Conservation (phyloP, 2,113 vertebrate genomes). For the Varanus salvator region DNA sequence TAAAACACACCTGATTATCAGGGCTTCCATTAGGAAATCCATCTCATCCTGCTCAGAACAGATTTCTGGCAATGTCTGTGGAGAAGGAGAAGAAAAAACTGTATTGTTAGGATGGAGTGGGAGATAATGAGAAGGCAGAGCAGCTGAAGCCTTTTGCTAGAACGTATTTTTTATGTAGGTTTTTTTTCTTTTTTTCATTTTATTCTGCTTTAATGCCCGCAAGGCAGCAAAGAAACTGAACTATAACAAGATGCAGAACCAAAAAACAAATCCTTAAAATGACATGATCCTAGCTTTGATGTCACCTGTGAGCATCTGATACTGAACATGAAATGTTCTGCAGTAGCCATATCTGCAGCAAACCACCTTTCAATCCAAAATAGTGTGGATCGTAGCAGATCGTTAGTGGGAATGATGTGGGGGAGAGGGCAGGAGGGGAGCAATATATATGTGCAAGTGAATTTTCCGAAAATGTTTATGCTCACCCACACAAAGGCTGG, state of each 20-base stretch:
- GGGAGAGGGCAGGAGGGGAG: not conserved
- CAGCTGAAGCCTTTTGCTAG: not conserved
- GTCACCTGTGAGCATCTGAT: not conserved
- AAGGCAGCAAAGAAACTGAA: not conserved
- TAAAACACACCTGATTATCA: constrained; percentile 88
- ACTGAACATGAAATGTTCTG: not conserved
- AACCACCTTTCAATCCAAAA: not conserved
- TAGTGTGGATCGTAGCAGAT: not conserved
- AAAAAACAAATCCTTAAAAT: constrained; percentile 13
- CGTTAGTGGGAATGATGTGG: not conserved
- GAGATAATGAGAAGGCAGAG: not conserved
- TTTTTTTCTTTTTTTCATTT: not conserved
- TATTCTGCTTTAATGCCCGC: not conserved
- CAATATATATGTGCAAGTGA: not conserved
- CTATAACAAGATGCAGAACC: not conserved
- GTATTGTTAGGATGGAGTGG: not conserved
- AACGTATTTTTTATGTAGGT: not conserved
- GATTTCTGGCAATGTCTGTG: constrained; percentile 91
- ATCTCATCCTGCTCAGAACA: constrained; percentile 92
- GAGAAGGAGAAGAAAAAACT: constrained; percentile 17
- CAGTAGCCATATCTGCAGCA: not conserved
- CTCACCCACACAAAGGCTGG: constrained; percentile 1
- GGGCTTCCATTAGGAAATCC: constrained; percentile 92
- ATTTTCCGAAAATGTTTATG: not conserved
- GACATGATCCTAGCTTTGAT: not conserved